Base-by-base conservation (phyloP, 2,113 vertebrate species). In the Erythrocercus mccallii region DNA sequence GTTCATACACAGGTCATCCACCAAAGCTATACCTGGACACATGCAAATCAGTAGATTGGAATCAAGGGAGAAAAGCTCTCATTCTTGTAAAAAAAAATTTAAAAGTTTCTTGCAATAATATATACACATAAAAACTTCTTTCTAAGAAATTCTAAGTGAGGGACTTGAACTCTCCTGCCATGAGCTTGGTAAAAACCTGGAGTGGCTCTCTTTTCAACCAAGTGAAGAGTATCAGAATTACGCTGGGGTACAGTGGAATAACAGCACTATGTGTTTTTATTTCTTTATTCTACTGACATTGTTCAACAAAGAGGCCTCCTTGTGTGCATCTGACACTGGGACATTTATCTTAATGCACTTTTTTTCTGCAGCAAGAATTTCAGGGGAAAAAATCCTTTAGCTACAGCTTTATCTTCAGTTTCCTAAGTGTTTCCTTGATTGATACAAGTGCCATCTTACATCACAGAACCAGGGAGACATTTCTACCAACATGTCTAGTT, bases 1-100 rank as follows among this genome's bases (percentile, higher is more conserved):
- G 95, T 97, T 97, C 97, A 95, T 37, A 54, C 37, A 88, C 61
- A 96, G 96, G 92, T 96, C 97, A 97, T 44, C 35, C 42, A 47
- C 68, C 79, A 82, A 97, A 95, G 38, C 38, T 71, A 85, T 51
- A 91, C 18, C 62, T 76, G 57, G 53, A 50, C 73, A 77, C 25
- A 8, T 53, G 40, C 28, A 88, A 91, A 88, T 95, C 79, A 79
- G 25, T 33, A 90, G 72, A 27, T 45, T 91, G 40, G 20, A 87
- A 86, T 83, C 27, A 58, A 93, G 40, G 37, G 70, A 82, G 57
- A 64, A 91, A 79, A 80, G 12, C 9, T 35, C 13, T n/a, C 3
- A 44, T 61, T 77, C 45, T 37, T 23, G 3, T 27, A 20, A 23
- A 53, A 31, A 42, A 40, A 25, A 56, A 30, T 44, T 44, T 37